Base-by-base conservation (phyloP, 2,888 invertebrate species). In the Metopia argyrocephala region DNA sequence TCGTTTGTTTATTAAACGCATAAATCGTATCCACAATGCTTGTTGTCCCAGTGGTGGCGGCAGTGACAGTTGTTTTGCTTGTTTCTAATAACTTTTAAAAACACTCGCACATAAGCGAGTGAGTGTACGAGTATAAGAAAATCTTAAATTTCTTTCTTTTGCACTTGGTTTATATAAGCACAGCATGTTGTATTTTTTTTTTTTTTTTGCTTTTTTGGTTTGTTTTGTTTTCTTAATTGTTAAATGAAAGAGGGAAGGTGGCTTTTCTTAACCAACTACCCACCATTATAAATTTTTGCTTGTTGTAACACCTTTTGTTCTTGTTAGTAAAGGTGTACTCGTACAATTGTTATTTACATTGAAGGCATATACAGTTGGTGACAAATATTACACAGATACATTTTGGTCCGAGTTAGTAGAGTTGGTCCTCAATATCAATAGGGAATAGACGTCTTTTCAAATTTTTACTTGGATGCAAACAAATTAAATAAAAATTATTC, bases 1-100 rank as follows among this genome's bases (percentile, higher is more conserved):
- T 87, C 88, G 88, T 88, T 87, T 87, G 86, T 87, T 87, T 87
- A 86, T 86, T 86, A 85, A 86, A 86, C 86, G 86, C 87, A 88
- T 87, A 88, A 88, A 87, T 87, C 86, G 81, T 78, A 57, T 7
- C 74, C 61, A 75, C 76, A 78, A 85, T 86, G 84, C 86, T 81
- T 82, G n/a, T n/a, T n/a, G 86, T 87, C 88, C 88, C 87, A 87
- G 85, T 86, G n/a, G n/a, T n/a, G 88, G 88, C 87, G 87, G 79
- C 86, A 85, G 83, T 85, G 86, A 86, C 86, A 86, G 86, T 82
- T 83, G 78, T 78, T 71, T 78, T 68, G 31, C 75, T 73, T 73
- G 75, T 56, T 64, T 70, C 50, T 64, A 75, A 74, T 70, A 82
- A 66, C 65, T 78, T 66, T 56, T 66, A 38, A 38, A 38, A 2